Evolutionary conservation across 2,113 vertebrate genomes (phyloP), one percentile per base, ranked within the genome.

Genomic region (Strix uralensis): DNA sequence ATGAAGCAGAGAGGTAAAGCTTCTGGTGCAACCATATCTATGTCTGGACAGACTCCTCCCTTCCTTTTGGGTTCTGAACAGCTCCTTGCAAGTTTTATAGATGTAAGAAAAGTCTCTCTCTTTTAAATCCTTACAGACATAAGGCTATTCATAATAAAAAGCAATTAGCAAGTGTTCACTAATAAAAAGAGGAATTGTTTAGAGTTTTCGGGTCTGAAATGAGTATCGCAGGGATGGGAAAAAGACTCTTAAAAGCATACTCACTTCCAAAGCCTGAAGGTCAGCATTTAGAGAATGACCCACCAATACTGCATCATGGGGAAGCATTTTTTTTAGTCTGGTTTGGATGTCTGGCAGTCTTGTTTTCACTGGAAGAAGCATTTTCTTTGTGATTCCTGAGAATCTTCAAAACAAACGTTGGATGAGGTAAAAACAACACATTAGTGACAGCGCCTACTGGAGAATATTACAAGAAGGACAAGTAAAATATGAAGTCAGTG

Each of bases 211-310:
- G 25, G 15, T 73, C 27, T 85, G 47, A 91, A 94, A 73, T 49
- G 9, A 77, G 9, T 34, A 83, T 44, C 67, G 67, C 10, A 69
- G 27, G 16, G 4, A 15, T 13, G 1, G 17, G 23, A 42, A 82
- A 94, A 94, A 72, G 9, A 62, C 14, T 47, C 22, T 75, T 82
- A 79, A 73, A 79, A 55, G 74, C 13, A 92, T 71, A 97, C 98
- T 96, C 89, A 99, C 99, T 93, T 99, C 97, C 74, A 99, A 94
- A 81, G 98, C 98, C 26, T 59, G 86, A 32, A 99, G 99, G 96
- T 99, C 99, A 25, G 95, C 85, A 55, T 99, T 97, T 25, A 99
- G 92, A 5, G 98, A 99, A 90, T 99, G 99, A 22, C 99, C 99
- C 54, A 99, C 99, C 94, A 99, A 97, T 16, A 99, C 98, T 4